These are phyloP conservation scores for Neomorphus geoffroyi DNA, from an alignment of 2,797 vertebrate genomes.

Conservation along the genomic window DNA sequence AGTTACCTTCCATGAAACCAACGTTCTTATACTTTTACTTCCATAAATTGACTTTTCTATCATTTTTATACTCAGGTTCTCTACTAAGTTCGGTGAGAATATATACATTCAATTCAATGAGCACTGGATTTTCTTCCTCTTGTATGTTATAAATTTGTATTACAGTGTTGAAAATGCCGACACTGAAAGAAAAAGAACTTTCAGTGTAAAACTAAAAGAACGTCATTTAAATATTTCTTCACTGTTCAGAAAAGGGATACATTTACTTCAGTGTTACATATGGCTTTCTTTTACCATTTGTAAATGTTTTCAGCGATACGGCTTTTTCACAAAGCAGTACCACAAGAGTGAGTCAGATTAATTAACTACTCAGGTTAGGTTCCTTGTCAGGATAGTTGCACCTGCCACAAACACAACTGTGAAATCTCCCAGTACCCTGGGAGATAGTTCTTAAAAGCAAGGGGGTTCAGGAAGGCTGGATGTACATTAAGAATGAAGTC, in stretches of 20 bases:
- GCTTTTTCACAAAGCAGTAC: background rate
- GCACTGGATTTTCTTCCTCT: background rate
- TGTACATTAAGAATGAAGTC: no score
- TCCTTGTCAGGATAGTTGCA: no score
- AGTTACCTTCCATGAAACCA: background rate
- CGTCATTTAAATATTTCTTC: background rate
- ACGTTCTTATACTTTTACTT: background rate
- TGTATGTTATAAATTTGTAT: background rate
- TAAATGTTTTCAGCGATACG: background rate
- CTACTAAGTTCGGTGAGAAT: background rate
- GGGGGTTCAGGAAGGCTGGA: no score
- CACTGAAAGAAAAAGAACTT: background rate
- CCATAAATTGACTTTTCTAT: background rate
- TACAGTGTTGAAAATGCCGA: background rate
- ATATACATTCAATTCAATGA: background rate
- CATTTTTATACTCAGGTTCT: background rate
- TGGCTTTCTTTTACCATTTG: background rate
- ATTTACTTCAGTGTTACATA: background rate
- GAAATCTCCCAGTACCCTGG: no score
- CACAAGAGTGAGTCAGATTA: background rate
- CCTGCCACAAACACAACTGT: no score
- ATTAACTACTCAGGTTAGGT: background rate
- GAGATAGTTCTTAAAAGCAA: no score
- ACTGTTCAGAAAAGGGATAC: background rate
- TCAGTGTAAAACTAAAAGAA: background rate